Percentiles rank a stretch among this genome's conserved stretches.
Evolutionary conservation across 2,888 invertebrate genomes (phyloP).

Genomic region (Melanophora roralis): DNA sequence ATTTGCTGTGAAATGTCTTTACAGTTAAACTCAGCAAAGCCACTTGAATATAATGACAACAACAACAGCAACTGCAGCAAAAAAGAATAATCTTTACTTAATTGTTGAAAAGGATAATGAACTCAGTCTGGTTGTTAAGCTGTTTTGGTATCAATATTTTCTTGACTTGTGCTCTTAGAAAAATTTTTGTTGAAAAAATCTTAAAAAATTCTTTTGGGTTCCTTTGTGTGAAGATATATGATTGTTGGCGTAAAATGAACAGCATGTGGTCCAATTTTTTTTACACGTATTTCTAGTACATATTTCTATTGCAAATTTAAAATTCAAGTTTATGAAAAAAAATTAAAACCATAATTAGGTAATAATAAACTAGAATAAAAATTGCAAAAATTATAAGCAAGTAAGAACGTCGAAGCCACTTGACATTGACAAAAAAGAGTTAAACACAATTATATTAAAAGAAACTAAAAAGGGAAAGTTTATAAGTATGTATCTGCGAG

Average conservation of each 20-base stretch:
- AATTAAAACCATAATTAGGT: not conserved
- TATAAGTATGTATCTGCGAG: no score
- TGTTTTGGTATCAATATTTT: not conserved
- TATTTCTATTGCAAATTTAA: slow-evolving; percentile 16
- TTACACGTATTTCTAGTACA: no score
- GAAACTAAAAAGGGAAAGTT: no score
- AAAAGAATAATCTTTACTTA: slow-evolving; percentile 9
- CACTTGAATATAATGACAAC: slow-evolving; percentile 14
- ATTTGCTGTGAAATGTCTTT: not conserved
- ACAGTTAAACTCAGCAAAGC: slow-evolving; percentile 25
- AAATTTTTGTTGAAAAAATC: not conserved
- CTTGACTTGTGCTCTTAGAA: slow-evolving; percentile 16
- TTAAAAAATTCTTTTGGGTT: not conserved
- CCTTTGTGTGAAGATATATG: slow-evolving; percentile 2
- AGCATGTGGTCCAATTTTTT: slow-evolving; percentile 19
- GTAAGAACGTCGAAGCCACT: no score
- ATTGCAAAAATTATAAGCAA: not conserved
- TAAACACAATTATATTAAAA: no score
- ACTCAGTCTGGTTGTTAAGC: not conserved
- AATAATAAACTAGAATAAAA: not conserved
- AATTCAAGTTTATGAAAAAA: not conserved
- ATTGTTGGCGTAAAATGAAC: slow-evolving; percentile 27
- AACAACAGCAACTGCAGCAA: not conserved
- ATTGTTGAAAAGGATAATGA: slow-evolving; percentile 6
- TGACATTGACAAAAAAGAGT: no score